Percentiles rank a stretch among this genome's conserved stretches.
These are phyloP conservation scores for Chrysoperla carnea DNA, from an alignment of 1,140 invertebrate genomes.

Conservation along the genomic window DNA sequence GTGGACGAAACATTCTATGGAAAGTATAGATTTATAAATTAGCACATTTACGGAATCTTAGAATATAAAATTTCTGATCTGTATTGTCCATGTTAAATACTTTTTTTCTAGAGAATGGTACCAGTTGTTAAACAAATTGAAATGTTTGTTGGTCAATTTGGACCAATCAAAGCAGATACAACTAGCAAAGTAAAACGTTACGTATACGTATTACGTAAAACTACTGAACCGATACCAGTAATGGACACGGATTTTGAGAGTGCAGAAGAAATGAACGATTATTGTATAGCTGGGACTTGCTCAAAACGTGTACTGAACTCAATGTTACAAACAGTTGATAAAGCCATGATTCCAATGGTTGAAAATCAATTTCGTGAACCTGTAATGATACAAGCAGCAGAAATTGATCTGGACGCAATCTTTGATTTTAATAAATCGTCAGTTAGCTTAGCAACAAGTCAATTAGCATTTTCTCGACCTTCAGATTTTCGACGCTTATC, in stretches of 20 bases:
- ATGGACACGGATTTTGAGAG: constrained; percentile 30
- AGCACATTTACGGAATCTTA: too few species aligned
- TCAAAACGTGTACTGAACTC: constrained; percentile 33
- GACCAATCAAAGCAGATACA: constrained; percentile 29
- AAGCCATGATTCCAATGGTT: constrained; percentile 31
- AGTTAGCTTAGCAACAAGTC: not conserved
- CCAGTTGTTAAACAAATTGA: constrained; percentile 45
- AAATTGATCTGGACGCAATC: not conserved
- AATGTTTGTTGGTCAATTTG: constrained; percentile 42
- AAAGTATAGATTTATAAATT: too few species aligned
- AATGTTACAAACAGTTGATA: constrained; percentile 25
- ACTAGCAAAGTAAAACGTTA: constrained; percentile 29
- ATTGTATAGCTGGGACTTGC: constrained; percentile 39
- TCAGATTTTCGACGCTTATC: constrained; percentile 34
- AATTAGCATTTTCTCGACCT: constrained; percentile 13
- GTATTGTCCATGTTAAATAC: constrained; percentile 2
- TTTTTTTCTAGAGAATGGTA: constrained; percentile 35
- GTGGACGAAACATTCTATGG: too few species aligned
- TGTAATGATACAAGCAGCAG: constrained; percentile 6
- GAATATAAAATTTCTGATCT: too few species aligned
- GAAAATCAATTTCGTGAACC: constrained; percentile 24
- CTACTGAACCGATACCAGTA: constrained; percentile 33
- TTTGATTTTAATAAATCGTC: too few species aligned
- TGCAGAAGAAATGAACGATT: constrained; percentile 35
- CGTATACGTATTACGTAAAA: constrained; percentile 45